Percentiles rank a stretch among this genome's conserved stretches.
Conservation (phyloP, 2,888 invertebrate genomes). For the Camptogramma bilineatum region DNA sequence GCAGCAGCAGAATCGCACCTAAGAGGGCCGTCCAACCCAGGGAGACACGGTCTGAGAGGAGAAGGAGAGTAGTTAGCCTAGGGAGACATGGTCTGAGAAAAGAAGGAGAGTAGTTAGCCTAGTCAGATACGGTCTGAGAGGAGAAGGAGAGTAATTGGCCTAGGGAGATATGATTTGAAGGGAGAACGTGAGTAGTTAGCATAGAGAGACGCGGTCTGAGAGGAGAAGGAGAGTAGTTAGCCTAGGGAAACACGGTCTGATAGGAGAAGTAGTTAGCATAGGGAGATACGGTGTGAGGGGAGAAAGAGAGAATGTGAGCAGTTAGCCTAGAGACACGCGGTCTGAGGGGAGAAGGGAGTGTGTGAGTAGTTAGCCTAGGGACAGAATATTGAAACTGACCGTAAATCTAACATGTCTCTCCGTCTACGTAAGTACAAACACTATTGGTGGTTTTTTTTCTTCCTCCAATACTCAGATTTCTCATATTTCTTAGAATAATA, state of each 20-base stretch:
- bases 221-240: not conserved
- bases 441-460: no score
- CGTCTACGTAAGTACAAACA: no score
- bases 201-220: constrained; percentile 89
- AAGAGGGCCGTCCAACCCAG: constrained; percentile 95
- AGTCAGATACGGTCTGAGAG: constrained; percentile 87
- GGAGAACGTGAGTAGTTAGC: constrained; percentile 67
- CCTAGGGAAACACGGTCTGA: not conserved
- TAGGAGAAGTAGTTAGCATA: constrained; percentile 83
- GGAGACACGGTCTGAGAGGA: constrained; percentile 86
- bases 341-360: no score
- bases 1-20: constrained; percentile 91
- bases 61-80: not conserved
- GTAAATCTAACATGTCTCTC: no score
- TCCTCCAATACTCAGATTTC: no score
- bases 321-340: not conserved
- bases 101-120: constrained; percentile 78
- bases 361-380: constrained; percentile 87
- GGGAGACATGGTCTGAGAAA: not conserved
- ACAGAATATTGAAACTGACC: no score
- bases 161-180: not conserved
- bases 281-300: constrained; percentile 86
- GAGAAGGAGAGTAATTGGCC: not conserved
- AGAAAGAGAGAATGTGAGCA: constrained; percentile 81
- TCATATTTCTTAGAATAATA: no score